Evolutionary conservation across 2,113 vertebrate species (phyloP).

Genomic region (Numida meleagris): DNA sequence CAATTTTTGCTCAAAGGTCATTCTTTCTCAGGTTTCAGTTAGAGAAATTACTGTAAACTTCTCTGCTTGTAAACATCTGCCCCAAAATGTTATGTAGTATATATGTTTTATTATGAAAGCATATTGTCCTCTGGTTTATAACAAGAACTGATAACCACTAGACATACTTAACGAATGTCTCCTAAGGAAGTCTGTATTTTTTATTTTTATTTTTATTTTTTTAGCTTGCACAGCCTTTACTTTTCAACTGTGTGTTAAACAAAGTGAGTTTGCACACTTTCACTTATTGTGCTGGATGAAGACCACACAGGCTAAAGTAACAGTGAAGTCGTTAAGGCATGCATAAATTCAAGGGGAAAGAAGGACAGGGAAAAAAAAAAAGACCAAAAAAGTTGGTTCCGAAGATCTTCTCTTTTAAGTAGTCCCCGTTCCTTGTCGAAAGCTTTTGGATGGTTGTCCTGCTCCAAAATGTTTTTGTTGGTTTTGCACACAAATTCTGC

Average conservation of each 20-base stretch:
- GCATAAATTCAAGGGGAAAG: not conserved
- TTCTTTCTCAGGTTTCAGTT: not conserved
- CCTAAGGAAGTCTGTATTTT: not conserved
- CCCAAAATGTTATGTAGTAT: not conserved
- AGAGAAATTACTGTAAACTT: not conserved
- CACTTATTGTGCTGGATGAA: constrained; percentile 40
- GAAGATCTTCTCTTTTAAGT: constrained; percentile 59
- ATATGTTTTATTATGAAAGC: not conserved
- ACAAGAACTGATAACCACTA: not conserved
- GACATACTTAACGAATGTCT: not conserved
- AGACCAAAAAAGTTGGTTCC: constrained; percentile 12
- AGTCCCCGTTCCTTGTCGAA: constrained; percentile 62
- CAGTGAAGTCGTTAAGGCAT: constrained; percentile 23
- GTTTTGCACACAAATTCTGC: constrained; percentile 46
- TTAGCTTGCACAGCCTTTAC: not conserved
- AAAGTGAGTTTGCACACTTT: constrained; percentile 3
- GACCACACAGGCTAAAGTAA: constrained; percentile 38
- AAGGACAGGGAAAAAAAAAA: not conserved
- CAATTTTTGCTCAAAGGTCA: not conserved
- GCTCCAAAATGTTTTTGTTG: constrained; percentile 30
- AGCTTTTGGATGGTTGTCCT: constrained; percentile 42
- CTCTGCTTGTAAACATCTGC: not conserved
- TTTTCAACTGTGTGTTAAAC: not conserved
- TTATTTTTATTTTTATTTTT: not conserved
- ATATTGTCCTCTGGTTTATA: not conserved